Evolutionary conservation across 1,140 invertebrate genomes (phyloP).

Genomic region (Spodoptera litura): DNA sequence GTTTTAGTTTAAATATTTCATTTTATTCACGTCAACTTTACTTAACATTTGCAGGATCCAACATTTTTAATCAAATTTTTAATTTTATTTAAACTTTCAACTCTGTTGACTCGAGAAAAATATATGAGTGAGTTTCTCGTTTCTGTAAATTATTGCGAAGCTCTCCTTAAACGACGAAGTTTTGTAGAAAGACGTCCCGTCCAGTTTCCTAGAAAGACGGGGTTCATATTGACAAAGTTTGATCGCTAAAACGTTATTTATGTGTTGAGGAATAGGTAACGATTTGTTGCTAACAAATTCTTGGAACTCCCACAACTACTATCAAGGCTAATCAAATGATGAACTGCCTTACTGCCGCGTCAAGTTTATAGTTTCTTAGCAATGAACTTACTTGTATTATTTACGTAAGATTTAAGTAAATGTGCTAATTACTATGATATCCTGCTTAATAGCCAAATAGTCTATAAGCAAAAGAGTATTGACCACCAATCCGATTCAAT

Average conservation of each 20-base stretch:
- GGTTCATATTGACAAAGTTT: slow-evolving; percentile 3
- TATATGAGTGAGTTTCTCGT: slow-evolving; percentile 28
- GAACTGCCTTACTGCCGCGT: too few species aligned
- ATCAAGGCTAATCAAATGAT: too few species aligned
- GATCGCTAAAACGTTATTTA: not conserved
- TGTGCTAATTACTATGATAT: too few species aligned
- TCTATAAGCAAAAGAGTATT: too few species aligned
- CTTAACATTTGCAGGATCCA: slow-evolving; percentile 4
- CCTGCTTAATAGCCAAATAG: too few species aligned
- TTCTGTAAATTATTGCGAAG: slow-evolving; percentile 36
- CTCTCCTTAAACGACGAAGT: not conserved
- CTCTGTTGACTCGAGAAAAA: slow-evolving; percentile 6
- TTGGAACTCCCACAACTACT: too few species aligned
- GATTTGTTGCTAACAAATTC: too few species aligned
- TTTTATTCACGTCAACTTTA: slow-evolving; percentile 11
- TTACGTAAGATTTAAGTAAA: too few species aligned
- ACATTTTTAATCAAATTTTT: slow-evolving; percentile 24
- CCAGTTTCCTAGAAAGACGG: not conserved
- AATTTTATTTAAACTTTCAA: slow-evolving; percentile 15
- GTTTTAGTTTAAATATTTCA: not conserved
- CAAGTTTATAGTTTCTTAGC: too few species aligned
- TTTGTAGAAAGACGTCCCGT: slow-evolving; percentile 1
- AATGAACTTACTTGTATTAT: too few species aligned
- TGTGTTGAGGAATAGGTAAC: not conserved
- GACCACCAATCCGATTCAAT: too few species aligned